Percentiles rank a stretch among this genome's conserved stretches.
Conservation (phyloP, 2,797 vertebrate genomes). For the Sebastes ruberrimus region DNA sequence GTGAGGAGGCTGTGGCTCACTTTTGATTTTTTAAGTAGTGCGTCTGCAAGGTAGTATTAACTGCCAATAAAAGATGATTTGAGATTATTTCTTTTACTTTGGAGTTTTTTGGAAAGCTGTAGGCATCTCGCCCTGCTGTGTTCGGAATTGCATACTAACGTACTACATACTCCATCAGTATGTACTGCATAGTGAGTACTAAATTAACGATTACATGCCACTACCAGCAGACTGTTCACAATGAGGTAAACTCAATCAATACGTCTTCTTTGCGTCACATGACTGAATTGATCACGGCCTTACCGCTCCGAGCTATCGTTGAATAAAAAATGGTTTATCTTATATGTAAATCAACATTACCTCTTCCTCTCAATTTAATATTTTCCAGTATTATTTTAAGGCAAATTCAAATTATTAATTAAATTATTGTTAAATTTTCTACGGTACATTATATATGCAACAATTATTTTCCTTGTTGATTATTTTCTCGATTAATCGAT, state of each 20-base stretch:
- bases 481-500: no score
- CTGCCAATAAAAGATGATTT: neutral
- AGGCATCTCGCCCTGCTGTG: neutral
- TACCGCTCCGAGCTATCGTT: neutral
- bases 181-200: neutral
- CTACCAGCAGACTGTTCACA: neutral
- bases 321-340: no score
- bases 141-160: neutral
- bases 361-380: neutral
- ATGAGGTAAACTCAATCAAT: neutral
- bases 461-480: no score
- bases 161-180: no score
- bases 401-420: neutral
- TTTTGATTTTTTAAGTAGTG: neutral
- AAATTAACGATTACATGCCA: neutral
- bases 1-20: neutral
- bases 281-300: neutral
- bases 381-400: neutral
- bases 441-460: neutral
- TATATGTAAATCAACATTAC: no score
- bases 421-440: neutral
- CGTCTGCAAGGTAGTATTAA: neutral
- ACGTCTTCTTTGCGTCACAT: neutral
- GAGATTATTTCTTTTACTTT: neutral
- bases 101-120: neutral